Base-by-base conservation (phyloP, 2,888 invertebrate genomes). In the Phortica magna region DNA sequence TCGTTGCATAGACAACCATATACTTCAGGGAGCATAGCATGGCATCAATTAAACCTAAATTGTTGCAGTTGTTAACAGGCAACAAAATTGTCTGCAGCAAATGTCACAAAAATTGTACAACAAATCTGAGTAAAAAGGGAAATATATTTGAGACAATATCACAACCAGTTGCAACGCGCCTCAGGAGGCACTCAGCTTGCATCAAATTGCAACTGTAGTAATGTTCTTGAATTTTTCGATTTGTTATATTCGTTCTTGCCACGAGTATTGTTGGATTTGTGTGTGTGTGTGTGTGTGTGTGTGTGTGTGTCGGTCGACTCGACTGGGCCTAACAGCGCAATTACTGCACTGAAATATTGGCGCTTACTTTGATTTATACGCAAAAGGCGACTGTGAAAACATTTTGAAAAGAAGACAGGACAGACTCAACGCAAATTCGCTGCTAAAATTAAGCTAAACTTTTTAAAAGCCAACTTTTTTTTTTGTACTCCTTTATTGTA, bases 61-160 rank as follows among this genome's bases (percentile, higher is more conserved):
- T 87, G 86, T 87, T 87, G 88, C 88, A 86, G 86, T 87, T 87
- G 86, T 87, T 87, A 87, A 88, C 86, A 87, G 84, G 87, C 88
- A 87, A 86, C 84, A 84, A 87, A 86, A 86, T 86, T 86, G 88
- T 87, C 86, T 83, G 84, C 84, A 83, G 84, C 87, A 86, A 74
- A 83, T 85, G 80, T 78, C 81, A 80, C 82, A 53, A 77, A 71
- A 76, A 59, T 67, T 74, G 1, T 31, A 31, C 31, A 31, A 14
- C 9, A 48, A 48, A 48, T 48, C 48, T 48, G 3, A 7, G 48
- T 48, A 48, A 5, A 48, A 5, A 14, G 48, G 48, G 48, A 64
- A 64, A 64, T 55, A 19, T 64, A 64, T 64, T 31, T 22, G 39
- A 64, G 48, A 48, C 48, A 48, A 14, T 48, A 64, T 64, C 64